phyloP scores from a whole-genome alignment of 2,888 invertebrate genomes.

The Colletes collaris region DNA sequence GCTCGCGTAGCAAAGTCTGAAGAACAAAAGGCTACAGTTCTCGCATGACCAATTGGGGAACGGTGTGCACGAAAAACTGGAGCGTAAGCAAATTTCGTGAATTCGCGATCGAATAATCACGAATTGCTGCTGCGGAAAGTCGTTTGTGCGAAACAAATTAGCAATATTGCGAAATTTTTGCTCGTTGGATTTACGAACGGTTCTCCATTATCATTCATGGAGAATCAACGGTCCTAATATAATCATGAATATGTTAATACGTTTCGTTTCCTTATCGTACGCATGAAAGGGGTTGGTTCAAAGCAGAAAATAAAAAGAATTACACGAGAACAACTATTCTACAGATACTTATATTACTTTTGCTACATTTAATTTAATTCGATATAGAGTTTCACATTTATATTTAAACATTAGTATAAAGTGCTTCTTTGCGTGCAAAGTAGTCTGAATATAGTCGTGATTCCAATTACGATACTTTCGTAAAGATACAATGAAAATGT shows the following conservation, averaged over 20 bases:
- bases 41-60: slow-evolving; percentile 45
- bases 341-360: not conserved
- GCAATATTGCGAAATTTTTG: slow-evolving; percentile 43
- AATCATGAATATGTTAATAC: slow-evolving; percentile 2
- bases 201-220: not conserved
- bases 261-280: not conserved
- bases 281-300: not conserved
- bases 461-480: too few species aligned
- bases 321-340: not conserved
- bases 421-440: too few species aligned
- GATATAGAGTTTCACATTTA: too few species aligned
- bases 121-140: slow-evolving; percentile 37
- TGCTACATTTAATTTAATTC: not conserved
- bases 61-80: slow-evolving; percentile 44
- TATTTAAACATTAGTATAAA: too few species aligned
- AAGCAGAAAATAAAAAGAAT: not conserved
- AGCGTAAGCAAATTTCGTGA: slow-evolving; percentile 58
- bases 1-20: slow-evolving; percentile 12
- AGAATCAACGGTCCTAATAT: not conserved
- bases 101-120: slow-evolving; percentile 52
- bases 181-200: slow-evolving; percentile 4
- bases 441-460: too few species aligned
- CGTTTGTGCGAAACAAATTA: slow-evolving; percentile 49
- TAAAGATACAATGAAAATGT: too few species aligned
- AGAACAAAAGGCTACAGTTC: slow-evolving; percentile 33